Conservation (phyloP, 2,797 vertebrate genomes). For the Lepilemur septentrionalis region DNA sequence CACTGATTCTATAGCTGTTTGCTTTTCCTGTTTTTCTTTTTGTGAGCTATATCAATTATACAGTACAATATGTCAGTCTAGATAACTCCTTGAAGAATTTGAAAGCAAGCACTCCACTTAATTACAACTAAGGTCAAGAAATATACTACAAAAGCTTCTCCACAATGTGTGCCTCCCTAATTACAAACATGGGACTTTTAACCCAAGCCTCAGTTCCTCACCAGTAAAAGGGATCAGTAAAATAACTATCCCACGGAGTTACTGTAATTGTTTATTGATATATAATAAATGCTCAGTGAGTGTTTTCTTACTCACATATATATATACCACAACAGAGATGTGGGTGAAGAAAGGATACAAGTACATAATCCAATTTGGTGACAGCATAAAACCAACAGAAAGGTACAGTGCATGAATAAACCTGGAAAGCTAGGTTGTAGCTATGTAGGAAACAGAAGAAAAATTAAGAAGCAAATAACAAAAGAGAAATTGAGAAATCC, state of each 20-base stretch:
- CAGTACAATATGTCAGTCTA: not conserved
- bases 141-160: not conserved
- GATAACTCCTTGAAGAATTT: not conserved
- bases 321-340: not conserved
- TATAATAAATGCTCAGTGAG: not conserved
- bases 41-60: not conserved
- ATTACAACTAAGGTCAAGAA: not conserved
- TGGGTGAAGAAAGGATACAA: not conserved
- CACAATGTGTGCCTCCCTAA: not conserved
- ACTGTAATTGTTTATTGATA: not conserved
- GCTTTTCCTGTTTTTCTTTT: not conserved
- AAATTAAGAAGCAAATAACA: not conserved
- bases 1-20: not conserved
- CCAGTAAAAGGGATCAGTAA: not conserved
- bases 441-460: not conserved
- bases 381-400: not conserved
- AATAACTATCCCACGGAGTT: not conserved
- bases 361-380: not conserved
- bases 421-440: not conserved
- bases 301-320: not conserved
- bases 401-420: not conserved
- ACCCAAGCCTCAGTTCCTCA: not conserved
- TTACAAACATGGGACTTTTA: not conserved
- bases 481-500: not conserved
- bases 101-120: not conserved